phyloP scores from a whole-genome alignment of 2,797 vertebrate species.

The Silurus aristotelis region DNA sequence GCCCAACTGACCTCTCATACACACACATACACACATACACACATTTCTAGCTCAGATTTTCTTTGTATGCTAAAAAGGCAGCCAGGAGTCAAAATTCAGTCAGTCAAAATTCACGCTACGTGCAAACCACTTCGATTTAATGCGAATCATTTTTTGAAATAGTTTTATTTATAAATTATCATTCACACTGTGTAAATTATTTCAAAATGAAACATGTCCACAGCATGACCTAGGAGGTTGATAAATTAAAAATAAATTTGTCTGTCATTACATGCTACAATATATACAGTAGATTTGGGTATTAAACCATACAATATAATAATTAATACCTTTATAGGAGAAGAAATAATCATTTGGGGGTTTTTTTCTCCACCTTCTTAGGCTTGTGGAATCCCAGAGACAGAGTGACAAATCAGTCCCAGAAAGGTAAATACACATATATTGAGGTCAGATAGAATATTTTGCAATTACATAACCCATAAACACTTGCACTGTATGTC shows the following conservation, averaged over 20 bases:
- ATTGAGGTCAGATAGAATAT: not conserved
- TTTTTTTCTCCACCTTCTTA: constrained; percentile 52
- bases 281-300: not conserved
- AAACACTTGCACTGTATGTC: not conserved
- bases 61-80: too few relatives aligned
- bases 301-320: not conserved
- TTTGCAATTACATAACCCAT: not conserved
- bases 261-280: not conserved
- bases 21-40: constrained; percentile 8
- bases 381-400: constrained; percentile 69
- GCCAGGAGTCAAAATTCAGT: not conserved
- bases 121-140: not conserved
- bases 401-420: constrained; percentile 56
- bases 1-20: not conserved
- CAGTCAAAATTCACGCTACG: too few relatives aligned
- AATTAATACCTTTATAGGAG: too few relatives aligned
- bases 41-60: not conserved
- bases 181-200: not conserved
- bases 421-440: constrained; percentile 68
- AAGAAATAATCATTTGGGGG: not conserved
- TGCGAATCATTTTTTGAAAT: not conserved
- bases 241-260: not conserved
- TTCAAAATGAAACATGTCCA: not conserved
- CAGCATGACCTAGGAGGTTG: not conserved
- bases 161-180: not conserved